Evolutionary conservation across 2,113 vertebrate genomes (phyloP).

Genomic region (Corythaixoides concolor): DNA sequence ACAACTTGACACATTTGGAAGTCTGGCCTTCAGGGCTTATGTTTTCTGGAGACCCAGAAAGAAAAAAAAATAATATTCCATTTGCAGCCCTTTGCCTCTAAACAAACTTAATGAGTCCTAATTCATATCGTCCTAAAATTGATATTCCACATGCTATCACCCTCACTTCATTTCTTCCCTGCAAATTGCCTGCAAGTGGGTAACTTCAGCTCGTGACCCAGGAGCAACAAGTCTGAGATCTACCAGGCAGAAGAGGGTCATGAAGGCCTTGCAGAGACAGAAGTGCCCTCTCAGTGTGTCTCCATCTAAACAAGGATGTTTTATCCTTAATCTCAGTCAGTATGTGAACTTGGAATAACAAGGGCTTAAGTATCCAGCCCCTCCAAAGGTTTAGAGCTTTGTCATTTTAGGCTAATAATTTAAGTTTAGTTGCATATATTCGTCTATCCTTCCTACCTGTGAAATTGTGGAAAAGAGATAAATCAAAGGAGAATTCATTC

Average conservation of each 20-base stretch:
- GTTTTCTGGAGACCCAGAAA: background rate
- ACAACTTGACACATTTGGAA: background rate
- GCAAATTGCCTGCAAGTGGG: background rate
- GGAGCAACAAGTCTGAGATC: background rate
- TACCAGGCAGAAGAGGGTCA: background rate
- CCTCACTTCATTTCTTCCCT: background rate
- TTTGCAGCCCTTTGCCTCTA: background rate
- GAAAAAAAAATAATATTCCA: background rate
- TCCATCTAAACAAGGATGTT: background rate
- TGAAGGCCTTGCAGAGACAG: background rate
- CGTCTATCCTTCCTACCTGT: background rate
- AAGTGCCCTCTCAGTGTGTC: background rate
- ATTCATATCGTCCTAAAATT: background rate
- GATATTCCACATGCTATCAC: background rate
- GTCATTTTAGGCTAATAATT: background rate
- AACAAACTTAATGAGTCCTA: background rate
- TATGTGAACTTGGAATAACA: background rate
- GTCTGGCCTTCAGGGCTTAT: background rate
- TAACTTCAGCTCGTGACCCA: background rate
- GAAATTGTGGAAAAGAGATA: background rate
- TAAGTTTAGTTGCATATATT: background rate
- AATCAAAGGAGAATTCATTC: background rate
- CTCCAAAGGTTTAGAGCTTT: background rate
- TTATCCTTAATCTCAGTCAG: background rate
- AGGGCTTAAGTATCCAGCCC: background rate